phyloP scores from a whole-genome alignment of 2,797 vertebrate species.

The Oreonectes daqikongensis region DNA sequence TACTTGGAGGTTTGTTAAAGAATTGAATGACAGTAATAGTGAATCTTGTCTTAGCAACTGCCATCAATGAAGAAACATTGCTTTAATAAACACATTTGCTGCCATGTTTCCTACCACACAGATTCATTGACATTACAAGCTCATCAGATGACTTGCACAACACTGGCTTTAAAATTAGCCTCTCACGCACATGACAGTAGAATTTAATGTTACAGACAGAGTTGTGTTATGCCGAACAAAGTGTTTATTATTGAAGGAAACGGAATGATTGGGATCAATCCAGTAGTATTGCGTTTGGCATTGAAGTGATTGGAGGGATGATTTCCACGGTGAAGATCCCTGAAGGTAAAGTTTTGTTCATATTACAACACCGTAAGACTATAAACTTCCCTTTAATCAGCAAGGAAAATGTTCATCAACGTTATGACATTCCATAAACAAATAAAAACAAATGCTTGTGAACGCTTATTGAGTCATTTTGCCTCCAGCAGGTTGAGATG shows the following conservation, averaged over 20 bases:
- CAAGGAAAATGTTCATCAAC: constrained; percentile 3
- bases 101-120: background rate
- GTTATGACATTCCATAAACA: constrained; percentile 28
- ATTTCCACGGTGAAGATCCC: constrained; percentile 1
- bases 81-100: constrained; percentile 11
- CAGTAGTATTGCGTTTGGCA: constrained; percentile 24
- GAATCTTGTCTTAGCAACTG: background rate
- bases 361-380: constrained; percentile 4
- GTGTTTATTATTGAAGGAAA: constrained; percentile 28
- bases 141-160: background rate
- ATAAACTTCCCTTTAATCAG: constrained; percentile 22
- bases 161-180: background rate
- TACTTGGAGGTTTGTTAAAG: background rate
- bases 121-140: background rate
- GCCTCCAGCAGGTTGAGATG: constrained; percentile 13
- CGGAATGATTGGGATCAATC: background rate
- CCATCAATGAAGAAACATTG: background rate
- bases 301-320: constrained; percentile 7
- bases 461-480: background rate
- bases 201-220: background rate
- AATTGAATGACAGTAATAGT: background rate
- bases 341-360: background rate
- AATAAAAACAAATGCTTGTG: background rate
- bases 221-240: background rate
- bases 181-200: constrained; percentile 10